phyloP scores from a whole-genome alignment of 2,888 invertebrate species.

The Ectemnius continuus region DNA sequence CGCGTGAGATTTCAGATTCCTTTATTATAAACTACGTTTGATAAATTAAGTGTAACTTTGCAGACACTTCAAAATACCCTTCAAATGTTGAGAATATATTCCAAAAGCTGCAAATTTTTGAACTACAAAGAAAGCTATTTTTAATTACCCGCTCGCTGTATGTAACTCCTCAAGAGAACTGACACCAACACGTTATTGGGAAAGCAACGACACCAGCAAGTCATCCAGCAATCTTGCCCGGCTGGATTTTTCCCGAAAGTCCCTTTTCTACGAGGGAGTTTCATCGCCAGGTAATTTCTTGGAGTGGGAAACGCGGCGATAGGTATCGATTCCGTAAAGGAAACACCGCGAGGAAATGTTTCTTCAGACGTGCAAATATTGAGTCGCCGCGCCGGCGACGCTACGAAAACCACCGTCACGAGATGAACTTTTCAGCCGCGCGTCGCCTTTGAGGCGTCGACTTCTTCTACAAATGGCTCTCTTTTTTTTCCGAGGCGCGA shows the following conservation, averaged over 20 bases:
- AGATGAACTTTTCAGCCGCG: background rate
- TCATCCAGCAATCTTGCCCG: too few relatives aligned
- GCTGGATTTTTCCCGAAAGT: background rate
- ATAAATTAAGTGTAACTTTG: too few relatives aligned
- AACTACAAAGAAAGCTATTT: too few relatives aligned
- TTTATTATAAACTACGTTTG: too few relatives aligned
- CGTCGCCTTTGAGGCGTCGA: background rate
- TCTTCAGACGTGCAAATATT: slow-evolving; percentile 14
- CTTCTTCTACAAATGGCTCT: background rate
- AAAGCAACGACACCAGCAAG: too few relatives aligned
- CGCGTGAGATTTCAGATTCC: too few relatives aligned
- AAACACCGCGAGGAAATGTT: slow-evolving; percentile 16
- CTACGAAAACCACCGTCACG: background rate
- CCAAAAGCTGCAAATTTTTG: too few relatives aligned
- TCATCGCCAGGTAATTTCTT: slow-evolving; percentile 4
- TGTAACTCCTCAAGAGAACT: too few relatives aligned
- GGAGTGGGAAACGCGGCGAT: slow-evolving; percentile 8
- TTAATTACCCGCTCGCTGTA: too few relatives aligned
- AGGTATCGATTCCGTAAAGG: slow-evolving; percentile 8
- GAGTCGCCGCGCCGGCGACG: background rate
- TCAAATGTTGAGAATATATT: too few relatives aligned
- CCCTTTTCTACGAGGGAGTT: background rate
- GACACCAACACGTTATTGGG: too few relatives aligned
- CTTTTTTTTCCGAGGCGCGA: background rate
- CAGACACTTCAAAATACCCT: too few relatives aligned